phyloP scores from a whole-genome alignment of 2,888 invertebrate genomes.

The Ennomos quercinarius region DNA sequence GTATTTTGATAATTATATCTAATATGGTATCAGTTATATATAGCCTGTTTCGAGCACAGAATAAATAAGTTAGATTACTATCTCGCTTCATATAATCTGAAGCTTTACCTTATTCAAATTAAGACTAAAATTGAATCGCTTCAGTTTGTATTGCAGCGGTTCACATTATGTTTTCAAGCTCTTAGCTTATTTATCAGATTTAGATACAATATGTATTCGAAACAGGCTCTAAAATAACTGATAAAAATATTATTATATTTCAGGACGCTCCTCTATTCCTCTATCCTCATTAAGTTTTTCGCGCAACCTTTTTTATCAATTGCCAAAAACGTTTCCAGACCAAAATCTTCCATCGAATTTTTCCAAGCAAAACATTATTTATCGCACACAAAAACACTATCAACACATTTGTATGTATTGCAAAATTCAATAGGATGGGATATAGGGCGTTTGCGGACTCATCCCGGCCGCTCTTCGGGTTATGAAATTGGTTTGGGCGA shows the following conservation, averaged over 20 bases:
- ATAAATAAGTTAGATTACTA: too few relatives aligned
- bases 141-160: too few relatives aligned
- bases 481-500: slow-evolving; percentile 75
- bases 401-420: slow-evolving; percentile 71
- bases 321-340: slow-evolving; percentile 22
- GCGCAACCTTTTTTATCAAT: slow-evolving; percentile 35
- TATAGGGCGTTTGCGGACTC: slow-evolving; percentile 57
- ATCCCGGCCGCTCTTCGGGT: slow-evolving; percentile 66
- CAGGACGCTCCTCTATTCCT: slow-evolving; percentile 1
- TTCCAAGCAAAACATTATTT: slow-evolving; percentile 45
- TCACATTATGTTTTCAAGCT: too few relatives aligned
- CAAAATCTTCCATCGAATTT: slow-evolving; percentile 37
- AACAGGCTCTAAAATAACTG: too few relatives aligned
- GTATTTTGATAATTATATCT: too few relatives aligned
- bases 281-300: slow-evolving; percentile 22
- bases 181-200: too few relatives aligned
- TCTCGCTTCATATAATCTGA: too few relatives aligned
- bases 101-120: too few relatives aligned
- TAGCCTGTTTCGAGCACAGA: too few relatives aligned
- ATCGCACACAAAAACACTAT: slow-evolving; percentile 55
- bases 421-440: slow-evolving; percentile 69
- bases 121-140: too few relatives aligned
- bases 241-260: not conserved
- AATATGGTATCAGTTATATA: too few relatives aligned
- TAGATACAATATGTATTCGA: too few relatives aligned